Percentiles rank a stretch among this genome's conserved stretches.
These are phyloP conservation scores for Molanna angustata DNA, from an alignment of 2,888 invertebrate genomes.

Conservation along the genomic window DNA sequence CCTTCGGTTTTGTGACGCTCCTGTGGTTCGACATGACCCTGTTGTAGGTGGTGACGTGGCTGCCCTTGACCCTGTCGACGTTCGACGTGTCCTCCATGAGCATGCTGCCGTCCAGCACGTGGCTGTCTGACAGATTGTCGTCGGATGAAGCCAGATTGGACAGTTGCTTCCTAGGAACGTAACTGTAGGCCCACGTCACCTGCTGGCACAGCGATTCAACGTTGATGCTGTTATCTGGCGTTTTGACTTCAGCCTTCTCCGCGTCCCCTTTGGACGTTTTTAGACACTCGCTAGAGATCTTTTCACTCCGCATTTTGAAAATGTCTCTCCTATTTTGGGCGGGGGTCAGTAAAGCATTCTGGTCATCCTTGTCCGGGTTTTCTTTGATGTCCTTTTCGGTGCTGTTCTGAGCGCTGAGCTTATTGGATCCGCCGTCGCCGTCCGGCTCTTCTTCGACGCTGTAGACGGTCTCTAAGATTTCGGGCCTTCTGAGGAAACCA, in stretches of 20 bases:
- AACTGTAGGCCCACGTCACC: conserved; percentile 50
- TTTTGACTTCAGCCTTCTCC: conserved; percentile 39
- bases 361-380: conserved; percentile 46
- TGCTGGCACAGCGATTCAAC: conserved; percentile 37
- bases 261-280: conserved; percentile 46
- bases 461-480: conserved; percentile 80
- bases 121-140: conserved; percentile 27
- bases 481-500: conserved; percentile 75
- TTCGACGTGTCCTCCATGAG: conserved; percentile 44
- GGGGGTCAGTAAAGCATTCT: conserved; percentile 45
- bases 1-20: conserved; percentile 86
- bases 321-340: conserved; percentile 50
- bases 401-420: conserved; percentile 51
- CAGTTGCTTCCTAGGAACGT: conserved; percentile 53
- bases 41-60: conserved; percentile 73
- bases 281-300: conserved; percentile 44
- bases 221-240: conserved; percentile 36
- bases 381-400: conserved; percentile 54
- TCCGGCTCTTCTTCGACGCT: conserved; percentile 85
- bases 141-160: conserved; percentile 39
- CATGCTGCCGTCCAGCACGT: conserved; percentile 34
- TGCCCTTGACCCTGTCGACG: conserved; percentile 44
- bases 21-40: conserved; percentile 88
- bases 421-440: conserved; percentile 53
- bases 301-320: conserved; percentile 50